Conservation (phyloP, 2,797 vertebrate genomes). For the Pantherophis vulpinus region DNA sequence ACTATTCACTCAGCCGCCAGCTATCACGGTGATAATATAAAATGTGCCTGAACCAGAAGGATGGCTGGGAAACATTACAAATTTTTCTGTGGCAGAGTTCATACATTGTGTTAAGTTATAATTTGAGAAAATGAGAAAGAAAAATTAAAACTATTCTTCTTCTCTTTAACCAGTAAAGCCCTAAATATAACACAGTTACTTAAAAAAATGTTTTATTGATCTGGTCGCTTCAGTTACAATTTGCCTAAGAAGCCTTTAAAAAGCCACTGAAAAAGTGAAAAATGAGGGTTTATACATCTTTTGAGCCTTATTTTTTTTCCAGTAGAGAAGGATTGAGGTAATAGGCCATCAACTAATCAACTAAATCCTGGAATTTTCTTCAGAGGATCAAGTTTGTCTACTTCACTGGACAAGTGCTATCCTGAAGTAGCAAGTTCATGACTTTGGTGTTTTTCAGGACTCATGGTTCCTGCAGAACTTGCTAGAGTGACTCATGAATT, state of each 20-base stretch:
- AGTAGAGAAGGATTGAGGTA: background rate
- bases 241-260: background rate
- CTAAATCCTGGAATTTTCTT: background rate
- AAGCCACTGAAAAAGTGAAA: background rate
- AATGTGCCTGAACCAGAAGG: background rate
- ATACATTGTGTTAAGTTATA: background rate
- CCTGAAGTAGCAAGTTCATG: background rate
- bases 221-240: background rate
- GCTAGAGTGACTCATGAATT: background rate
- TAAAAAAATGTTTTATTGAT: background rate
- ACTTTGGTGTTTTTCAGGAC: background rate
- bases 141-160: background rate
- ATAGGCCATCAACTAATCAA: background rate
- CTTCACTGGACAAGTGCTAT: background rate
- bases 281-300: background rate
- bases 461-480: background rate
- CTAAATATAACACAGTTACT: background rate
- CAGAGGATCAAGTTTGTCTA: background rate
- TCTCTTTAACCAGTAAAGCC: background rate
- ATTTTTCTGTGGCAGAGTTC: background rate
- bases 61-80: background rate
- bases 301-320: background rate
- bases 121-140: background rate
- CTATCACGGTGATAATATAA: background rate
- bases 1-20: background rate